Percentiles rank a stretch among this genome's conserved stretches.
phyloP scores from a whole-genome alignment of 2,797 vertebrate species.

The Phoebastria nigripes region DNA sequence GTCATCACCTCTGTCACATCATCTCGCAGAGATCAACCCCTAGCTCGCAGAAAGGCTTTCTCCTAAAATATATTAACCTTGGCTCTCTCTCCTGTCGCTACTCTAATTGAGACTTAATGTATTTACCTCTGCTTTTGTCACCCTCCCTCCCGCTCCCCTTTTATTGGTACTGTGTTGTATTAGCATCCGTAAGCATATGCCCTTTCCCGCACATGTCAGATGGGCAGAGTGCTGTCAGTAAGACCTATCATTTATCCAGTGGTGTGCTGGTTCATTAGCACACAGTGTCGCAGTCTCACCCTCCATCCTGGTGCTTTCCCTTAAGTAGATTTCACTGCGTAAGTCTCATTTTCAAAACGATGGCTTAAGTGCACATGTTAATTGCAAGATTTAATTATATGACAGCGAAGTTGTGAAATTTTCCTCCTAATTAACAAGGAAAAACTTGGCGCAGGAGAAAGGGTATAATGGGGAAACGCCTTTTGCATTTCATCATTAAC shows the following conservation, averaged over 20 bases:
- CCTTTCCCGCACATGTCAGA: background rate
- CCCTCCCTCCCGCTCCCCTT: background rate
- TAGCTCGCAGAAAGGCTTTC: background rate
- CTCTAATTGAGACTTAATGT: constrained; percentile 54
- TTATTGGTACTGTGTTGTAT: background rate
- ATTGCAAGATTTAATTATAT: constrained; percentile 59
- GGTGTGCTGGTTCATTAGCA: constrained; percentile 39
- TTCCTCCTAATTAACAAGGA: constrained; percentile 52
- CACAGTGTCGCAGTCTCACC: background rate
- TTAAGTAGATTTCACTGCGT: background rate
- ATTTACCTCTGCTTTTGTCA: constrained; percentile 48
- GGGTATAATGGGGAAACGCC: background rate
- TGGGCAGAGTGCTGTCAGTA: background rate
- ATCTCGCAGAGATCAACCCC: constrained; percentile 10
- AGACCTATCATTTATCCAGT: constrained; percentile 32
- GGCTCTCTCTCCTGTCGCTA: background rate
- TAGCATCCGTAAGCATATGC: background rate
- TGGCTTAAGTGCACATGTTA: constrained; percentile 38
- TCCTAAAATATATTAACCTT: constrained; percentile 43
- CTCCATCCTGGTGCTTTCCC: background rate
- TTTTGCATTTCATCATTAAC: background rate
- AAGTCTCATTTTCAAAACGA: constrained; percentile 36
- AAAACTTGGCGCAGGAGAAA: background rate
- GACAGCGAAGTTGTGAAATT: constrained; percentile 19
- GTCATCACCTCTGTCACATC: constrained; percentile 36